Evolutionary conservation across 23 tunicate species (phyloP).

Genomic region (Styela plicata): DNA sequence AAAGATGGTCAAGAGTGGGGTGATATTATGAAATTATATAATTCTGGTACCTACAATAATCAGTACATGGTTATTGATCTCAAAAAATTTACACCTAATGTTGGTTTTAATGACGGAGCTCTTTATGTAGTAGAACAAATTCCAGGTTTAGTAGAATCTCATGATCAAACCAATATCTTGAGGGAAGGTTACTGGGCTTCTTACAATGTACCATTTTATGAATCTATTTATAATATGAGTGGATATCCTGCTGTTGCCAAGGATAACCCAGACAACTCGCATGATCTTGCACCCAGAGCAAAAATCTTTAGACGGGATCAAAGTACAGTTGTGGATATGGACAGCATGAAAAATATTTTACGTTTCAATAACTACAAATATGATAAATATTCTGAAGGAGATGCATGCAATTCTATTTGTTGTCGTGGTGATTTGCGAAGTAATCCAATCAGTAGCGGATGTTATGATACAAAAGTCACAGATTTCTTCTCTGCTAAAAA

Average conservation of each 20-base stretch:
- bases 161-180: conserved; percentile 25
- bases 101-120: conserved; percentile 22
- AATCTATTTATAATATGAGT: conserved; percentile 10
- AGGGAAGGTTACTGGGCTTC: conserved; percentile 47
- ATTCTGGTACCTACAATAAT: conserved; percentile 43
- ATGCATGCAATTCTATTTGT: conserved; percentile 37
- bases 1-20: conserved; percentile 28
- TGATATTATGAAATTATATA: conserved; percentile 14
- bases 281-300: conserved; percentile 40
- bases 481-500: conserved; percentile 5
- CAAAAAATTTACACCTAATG: conserved; percentile 6
- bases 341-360: conserved; percentile 23
- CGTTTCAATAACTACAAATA: conserved; percentile 23
- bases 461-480: conserved; percentile 41
- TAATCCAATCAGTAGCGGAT: conserved; percentile 4
- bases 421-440: conserved; percentile 32
- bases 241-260: conserved; percentile 36
- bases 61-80: conserved; percentile 38
- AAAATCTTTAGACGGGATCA: conserved; percentile 42
- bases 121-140: conserved; percentile 44
- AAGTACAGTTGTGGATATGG: not conserved
- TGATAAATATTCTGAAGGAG: conserved; percentile 18
- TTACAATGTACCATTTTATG: conserved; percentile 46
- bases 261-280: conserved; percentile 19
- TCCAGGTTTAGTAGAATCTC: conserved; percentile 27